phyloP scores from a whole-genome alignment of 2,888 invertebrate species.

The Trachelus tabidus region DNA sequence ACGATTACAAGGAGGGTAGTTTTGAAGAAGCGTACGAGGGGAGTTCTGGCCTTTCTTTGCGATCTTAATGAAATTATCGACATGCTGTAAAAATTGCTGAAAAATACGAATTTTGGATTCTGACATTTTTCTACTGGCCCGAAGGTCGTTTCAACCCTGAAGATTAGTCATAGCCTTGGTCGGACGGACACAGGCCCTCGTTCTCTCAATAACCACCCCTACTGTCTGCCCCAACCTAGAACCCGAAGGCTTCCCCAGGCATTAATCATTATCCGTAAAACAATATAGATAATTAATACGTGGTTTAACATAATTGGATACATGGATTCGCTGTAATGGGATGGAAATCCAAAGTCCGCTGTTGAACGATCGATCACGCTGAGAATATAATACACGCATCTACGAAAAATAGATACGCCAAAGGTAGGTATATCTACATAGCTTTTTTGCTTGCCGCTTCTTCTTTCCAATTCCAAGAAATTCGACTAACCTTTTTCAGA shows the following conservation, averaged over 20 bases:
- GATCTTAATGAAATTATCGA: not conserved
- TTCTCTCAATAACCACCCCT: constrained; percentile 2
- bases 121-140: not conserved
- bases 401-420: not conserved
- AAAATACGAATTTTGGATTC: not conserved
- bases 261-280: constrained; percentile 55
- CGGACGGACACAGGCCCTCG: not conserved
- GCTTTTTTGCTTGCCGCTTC: not conserved
- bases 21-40: not conserved
- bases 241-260: constrained; percentile 20
- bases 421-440: not conserved
- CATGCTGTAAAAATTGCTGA: not conserved
- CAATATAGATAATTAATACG: constrained; percentile 56
- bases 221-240: constrained; percentile 2
- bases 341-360: constrained; percentile 40
- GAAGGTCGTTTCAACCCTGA: not conserved
- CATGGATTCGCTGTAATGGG: constrained; percentile 35
- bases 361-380: constrained; percentile 50
- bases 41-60: not conserved
- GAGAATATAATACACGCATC: constrained; percentile 15
- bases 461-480: not conserved
- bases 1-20: not conserved
- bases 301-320: constrained; percentile 53
- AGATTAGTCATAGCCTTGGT: constrained; percentile 18
- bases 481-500: not conserved